Evolutionary conservation across 1,140 invertebrate genomes (phyloP).

Genomic region (Rhopalosiphum maidis): DNA sequence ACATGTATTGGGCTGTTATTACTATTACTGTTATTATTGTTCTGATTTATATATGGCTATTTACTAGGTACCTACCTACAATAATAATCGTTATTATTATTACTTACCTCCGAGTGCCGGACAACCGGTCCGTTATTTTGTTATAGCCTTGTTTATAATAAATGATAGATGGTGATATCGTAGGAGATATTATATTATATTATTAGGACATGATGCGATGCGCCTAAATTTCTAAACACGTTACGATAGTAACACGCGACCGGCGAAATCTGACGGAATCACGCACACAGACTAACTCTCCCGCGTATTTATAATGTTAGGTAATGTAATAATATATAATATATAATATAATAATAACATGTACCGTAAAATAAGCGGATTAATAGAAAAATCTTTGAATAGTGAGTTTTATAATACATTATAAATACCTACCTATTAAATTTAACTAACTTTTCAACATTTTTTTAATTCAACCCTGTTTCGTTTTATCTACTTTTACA

Average conservation of each 20-base stretch:
- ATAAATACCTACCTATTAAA: background rate
- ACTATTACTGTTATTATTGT: background rate
- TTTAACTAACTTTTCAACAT: background rate
- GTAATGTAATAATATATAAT: background rate
- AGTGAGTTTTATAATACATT: background rate
- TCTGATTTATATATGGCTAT: background rate
- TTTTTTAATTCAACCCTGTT: background rate
- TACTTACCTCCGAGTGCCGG: background rate
- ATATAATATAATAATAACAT: background rate
- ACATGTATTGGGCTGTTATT: background rate
- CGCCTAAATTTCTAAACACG: conserved; percentile 20
- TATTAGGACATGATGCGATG: background rate
- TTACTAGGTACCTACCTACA: background rate
- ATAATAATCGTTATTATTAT: background rate
- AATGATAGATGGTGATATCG: too few relatives aligned
- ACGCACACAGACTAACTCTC: background rate
- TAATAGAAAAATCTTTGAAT: background rate
- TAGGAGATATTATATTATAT: background rate
- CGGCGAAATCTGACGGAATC: background rate
- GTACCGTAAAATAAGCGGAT: background rate
- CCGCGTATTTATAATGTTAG: background rate
- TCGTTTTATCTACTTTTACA: background rate
- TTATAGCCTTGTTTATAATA: background rate
- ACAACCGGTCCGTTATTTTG: conserved; percentile 12
- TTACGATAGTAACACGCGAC: background rate